These are phyloP conservation scores for Alexandromys fortis DNA, from an alignment of 2,113 vertebrate species.

Conservation along the genomic window DNA sequence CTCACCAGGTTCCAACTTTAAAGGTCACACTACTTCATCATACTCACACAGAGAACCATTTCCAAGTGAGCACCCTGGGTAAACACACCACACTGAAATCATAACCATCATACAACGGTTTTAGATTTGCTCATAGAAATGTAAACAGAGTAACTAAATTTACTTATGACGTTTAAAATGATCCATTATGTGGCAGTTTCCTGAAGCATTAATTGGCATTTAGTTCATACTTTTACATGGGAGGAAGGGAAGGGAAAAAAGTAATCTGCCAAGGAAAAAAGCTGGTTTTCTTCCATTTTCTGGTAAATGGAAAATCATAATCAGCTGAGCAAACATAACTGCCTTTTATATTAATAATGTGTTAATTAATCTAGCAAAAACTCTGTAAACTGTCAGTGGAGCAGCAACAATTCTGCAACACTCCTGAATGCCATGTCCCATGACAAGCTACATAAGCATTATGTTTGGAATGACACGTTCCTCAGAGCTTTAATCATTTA, in stretches of 20 bases:
- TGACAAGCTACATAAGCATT: constrained; percentile 35
- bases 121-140: background rate
- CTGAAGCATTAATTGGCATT: background rate
- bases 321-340: background rate
- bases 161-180: background rate
- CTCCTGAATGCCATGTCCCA: constrained; percentile 31
- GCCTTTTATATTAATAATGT: constrained; percentile 40
- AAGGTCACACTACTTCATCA: background rate
- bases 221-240: background rate
- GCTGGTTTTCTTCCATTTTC: background rate
- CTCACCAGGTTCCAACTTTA: background rate
- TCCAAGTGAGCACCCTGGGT: too few species aligned
- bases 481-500: constrained; percentile 36
- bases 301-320: constrained; percentile 41
- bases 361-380: constrained; percentile 61
- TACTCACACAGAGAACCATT: background rate
- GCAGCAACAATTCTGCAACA: constrained; percentile 25
- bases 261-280: background rate
- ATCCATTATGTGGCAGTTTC: background rate
- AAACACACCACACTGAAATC: background rate
- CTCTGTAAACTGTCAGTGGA: constrained; percentile 37
- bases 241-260: background rate
- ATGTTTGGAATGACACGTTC: background rate
- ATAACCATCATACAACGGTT: background rate
- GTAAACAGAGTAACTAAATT: background rate